Evolutionary conservation across 2,888 invertebrate species (phyloP).

Genomic region (Barypeithes pellucidus): DNA sequence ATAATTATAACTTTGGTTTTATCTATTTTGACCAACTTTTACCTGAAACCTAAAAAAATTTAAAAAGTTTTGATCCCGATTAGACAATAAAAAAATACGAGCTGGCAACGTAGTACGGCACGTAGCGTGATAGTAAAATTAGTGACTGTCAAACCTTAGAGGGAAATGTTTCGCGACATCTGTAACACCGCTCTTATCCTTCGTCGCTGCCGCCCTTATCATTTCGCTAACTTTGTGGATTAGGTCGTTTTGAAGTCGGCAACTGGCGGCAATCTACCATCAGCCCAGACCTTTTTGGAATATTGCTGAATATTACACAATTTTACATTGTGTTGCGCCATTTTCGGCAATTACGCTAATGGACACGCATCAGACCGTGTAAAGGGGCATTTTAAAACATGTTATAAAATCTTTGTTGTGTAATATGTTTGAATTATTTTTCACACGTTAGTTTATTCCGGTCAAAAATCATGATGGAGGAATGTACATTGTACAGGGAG

Average conservation of each 20-base stretch:
- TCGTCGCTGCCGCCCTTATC: background rate
- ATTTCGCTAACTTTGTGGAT: constrained; percentile 18
- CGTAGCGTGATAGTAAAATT: too few relatives aligned
- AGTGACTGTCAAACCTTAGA: too few relatives aligned
- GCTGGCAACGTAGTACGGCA: too few relatives aligned
- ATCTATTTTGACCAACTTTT: too few relatives aligned
- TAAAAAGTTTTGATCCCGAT: too few relatives aligned
- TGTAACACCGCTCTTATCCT: constrained; percentile 13
- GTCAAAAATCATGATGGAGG: constrained; percentile 5
- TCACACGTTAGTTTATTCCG: background rate
- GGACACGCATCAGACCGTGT: constrained; percentile 12
- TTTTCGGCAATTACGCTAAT: constrained; percentile 22
- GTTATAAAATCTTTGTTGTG: constrained; percentile 13
- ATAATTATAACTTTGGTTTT: too few relatives aligned
- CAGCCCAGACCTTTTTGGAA: constrained; percentile 14
- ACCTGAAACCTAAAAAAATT: too few relatives aligned
- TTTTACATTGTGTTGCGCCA: constrained; percentile 12
- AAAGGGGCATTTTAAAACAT: constrained; percentile 10
- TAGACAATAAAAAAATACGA: too few relatives aligned
- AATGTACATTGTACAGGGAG: too few relatives aligned
- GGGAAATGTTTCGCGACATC: constrained; percentile 4
- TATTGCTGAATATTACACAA: constrained; percentile 14
- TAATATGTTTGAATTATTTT: constrained; percentile 11
- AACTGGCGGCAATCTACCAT: constrained; percentile 26
- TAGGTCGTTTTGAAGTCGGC: constrained; percentile 20